Conservation (phyloP, 2,888 invertebrate genomes). For the Cheilosia impressa region DNA sequence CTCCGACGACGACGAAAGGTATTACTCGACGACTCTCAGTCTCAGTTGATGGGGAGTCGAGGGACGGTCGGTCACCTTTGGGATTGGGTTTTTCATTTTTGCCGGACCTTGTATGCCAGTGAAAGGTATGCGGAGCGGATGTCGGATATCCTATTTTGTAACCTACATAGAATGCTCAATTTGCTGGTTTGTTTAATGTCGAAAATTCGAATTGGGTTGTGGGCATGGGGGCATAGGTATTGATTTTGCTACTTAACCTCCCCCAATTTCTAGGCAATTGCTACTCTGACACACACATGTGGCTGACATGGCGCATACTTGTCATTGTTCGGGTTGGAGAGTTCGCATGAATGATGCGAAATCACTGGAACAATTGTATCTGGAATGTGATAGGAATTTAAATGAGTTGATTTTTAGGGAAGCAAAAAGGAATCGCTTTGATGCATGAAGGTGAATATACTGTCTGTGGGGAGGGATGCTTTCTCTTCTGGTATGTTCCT, state of each 20-base stretch:
- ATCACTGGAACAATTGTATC: slow-evolving; percentile 71
- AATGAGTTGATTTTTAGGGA: slow-evolving; percentile 50
- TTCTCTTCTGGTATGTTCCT: neutral
- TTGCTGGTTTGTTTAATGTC: slow-evolving; percentile 51
- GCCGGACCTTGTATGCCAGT: slow-evolving; percentile 14
- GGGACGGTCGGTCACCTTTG: neutral
- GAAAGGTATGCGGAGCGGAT: slow-evolving; percentile 6
- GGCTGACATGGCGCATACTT: slow-evolving; percentile 14
- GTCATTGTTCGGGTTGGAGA: slow-evolving; percentile 17
- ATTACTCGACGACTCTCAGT: neutral
- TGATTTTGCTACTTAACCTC: slow-evolving; percentile 36
- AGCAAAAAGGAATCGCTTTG: slow-evolving; percentile 1
- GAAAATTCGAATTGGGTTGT: slow-evolving; percentile 6
- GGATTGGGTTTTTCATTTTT: neutral
- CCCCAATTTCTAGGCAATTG: slow-evolving; percentile 43
- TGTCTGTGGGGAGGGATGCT: neutral
- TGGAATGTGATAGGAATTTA: slow-evolving; percentile 52
- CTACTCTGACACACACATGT: slow-evolving; percentile 38
- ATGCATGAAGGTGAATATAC: slow-evolving; percentile 7
- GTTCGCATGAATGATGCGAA: slow-evolving; percentile 63
- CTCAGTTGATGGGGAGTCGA: neutral
- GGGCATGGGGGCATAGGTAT: neutral
- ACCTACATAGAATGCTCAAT: slow-evolving; percentile 28
- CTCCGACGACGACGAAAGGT: neutral
- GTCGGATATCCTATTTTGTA: slow-evolving; percentile 31